These are phyloP conservation scores for Volucella zonaria DNA, from an alignment of 2,888 invertebrate genomes.

Conservation along the genomic window DNA sequence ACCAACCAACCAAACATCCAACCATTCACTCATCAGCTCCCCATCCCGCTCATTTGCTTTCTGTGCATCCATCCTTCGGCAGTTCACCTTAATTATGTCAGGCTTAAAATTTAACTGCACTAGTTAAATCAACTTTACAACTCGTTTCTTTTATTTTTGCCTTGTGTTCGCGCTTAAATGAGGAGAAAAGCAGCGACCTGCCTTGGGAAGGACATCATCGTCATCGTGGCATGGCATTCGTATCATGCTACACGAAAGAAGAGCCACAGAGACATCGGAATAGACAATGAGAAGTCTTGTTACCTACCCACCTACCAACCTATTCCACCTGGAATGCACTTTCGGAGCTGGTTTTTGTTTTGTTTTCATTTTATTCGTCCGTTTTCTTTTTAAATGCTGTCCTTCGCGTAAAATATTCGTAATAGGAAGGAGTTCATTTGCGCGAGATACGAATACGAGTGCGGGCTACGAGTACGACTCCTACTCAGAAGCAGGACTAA, in stretches of 20 bases:
- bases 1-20: no score
- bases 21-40: neutral
- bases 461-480: neutral
- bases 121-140: constrained; percentile 74
- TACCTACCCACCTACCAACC: neutral
- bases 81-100: constrained; percentile 74
- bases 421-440: constrained; percentile 56
- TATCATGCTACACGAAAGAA: constrained; percentile 35
- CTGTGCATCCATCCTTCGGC: constrained; percentile 38
- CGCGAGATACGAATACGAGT: constrained; percentile 2
- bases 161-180: constrained; percentile 33
- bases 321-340: constrained; percentile 59
- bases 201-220: constrained; percentile 65
- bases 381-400: constrained; percentile 30
- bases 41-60: neutral
- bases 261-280: constrained; percentile 56
- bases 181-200: constrained; percentile 11
- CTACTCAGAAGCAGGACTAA: no score
- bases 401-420: constrained; percentile 49
- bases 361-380: constrained; percentile 13
- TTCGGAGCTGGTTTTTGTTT: constrained; percentile 46
- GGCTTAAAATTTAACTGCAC: constrained; percentile 74
- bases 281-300: constrained; percentile 72
- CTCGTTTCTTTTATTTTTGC: constrained; percentile 58
- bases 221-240: constrained; percentile 30